These are phyloP conservation scores for Caranx ignobilis DNA, from an alignment of 2,113 vertebrate genomes.

Conservation along the genomic window DNA sequence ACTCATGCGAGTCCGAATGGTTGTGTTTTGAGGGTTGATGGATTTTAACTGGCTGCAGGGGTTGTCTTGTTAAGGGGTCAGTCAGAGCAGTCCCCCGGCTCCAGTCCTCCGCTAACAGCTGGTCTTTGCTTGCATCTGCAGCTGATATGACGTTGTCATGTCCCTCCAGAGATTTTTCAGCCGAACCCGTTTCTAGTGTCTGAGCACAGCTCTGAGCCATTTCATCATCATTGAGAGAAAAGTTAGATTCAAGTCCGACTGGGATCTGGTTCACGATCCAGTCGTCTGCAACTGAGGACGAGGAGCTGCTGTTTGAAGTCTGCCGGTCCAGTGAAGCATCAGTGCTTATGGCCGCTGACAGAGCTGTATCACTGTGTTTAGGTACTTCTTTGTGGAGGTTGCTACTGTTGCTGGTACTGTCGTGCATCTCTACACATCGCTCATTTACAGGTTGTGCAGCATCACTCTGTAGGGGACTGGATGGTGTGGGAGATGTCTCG, in stretches of 20 bases:
- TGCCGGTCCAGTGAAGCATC: constrained; percentile 41
- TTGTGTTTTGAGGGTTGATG: constrained; percentile 69
- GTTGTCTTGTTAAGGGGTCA: constrained; percentile 75
- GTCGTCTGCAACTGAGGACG: constrained; percentile 79
- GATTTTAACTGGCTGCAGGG: constrained; percentile 88
- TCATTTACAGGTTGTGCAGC: neutral
- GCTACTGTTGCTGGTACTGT: neutral
- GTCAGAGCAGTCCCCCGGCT: constrained; percentile 87
- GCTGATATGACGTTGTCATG: constrained; percentile 15
- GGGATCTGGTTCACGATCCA: constrained; percentile 73
- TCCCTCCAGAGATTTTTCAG: constrained; percentile 3
- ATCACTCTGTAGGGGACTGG: constrained; percentile 6
- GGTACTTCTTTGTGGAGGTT: neutral
- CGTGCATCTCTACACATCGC: neutral
- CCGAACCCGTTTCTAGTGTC: neutral
- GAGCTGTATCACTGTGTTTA: constrained; percentile 2
- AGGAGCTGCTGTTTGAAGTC: constrained; percentile 79
- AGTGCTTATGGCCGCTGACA: neutral
- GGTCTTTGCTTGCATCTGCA: constrained; percentile 52
- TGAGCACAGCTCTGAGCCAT: constrained; percentile 12
- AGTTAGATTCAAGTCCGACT: constrained; percentile 46
- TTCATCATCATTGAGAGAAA: constrained; percentile 66
- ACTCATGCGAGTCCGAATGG: constrained; percentile 34
- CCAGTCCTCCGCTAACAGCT: constrained; percentile 88
- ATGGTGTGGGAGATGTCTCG: constrained; percentile 49